phyloP scores from a whole-genome alignment of 2,113 vertebrate species.

The Pygoscelis adeliae region DNA sequence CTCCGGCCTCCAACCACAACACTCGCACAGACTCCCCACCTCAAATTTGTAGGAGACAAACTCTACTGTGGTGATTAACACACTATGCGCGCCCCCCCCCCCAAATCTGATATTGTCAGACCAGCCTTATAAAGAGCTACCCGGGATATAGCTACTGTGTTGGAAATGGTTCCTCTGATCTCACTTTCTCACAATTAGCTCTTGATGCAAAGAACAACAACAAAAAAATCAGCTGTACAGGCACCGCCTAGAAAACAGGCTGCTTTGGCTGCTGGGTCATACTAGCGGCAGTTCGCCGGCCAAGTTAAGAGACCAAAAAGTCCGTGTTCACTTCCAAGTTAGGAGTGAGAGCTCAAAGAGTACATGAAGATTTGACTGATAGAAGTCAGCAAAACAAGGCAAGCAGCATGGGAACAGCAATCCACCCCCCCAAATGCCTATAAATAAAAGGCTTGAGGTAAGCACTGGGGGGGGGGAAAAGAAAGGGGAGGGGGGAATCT shows the following conservation, averaged over 20 bases:
- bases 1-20: neutral
- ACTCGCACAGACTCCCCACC: neutral
- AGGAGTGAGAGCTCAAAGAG: neutral
- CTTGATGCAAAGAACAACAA: neutral
- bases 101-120: neutral
- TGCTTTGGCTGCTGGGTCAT: neutral
- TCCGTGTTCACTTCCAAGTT: neutral
- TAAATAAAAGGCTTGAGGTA: neutral
- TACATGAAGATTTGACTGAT: neutral
- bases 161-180: neutral
- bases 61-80: neutral
- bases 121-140: neutral
- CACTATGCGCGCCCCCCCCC: fast-evolving
- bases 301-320: neutral
- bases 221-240: neutral
- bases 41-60: neutral
- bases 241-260: neutral
- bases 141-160: fast-evolving
- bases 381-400: neutral
- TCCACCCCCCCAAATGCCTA: neutral
- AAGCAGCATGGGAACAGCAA: neutral
- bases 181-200: neutral
- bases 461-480: neutral
- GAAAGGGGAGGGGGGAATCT: neutral
- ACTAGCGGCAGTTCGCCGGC: neutral